phyloP scores from a whole-genome alignment of 92 coral and sea anemone species.

The Blastomussa wellsi region DNA sequence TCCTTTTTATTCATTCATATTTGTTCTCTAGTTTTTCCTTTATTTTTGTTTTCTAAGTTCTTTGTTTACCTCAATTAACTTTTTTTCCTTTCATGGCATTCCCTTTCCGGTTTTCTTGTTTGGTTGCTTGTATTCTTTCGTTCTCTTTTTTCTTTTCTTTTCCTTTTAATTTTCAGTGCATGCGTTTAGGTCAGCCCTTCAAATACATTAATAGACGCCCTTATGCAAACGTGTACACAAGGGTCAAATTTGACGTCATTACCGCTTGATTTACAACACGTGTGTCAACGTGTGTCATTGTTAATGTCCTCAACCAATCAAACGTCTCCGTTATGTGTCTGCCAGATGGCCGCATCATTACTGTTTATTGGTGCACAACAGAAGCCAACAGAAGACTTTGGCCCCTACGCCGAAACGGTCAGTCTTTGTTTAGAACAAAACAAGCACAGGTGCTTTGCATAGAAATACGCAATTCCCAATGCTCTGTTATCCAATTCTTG shows the following conservation, averaged over 20 bases:
- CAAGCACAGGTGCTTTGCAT: conserved; percentile 16
- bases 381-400: conserved; percentile 1
- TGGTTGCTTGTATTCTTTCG: neutral
- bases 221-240: no score
- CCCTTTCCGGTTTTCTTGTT: no score
- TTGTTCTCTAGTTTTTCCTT: no score
- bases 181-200: no score
- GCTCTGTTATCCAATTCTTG: neutral
- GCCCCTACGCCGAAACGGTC: neutral
- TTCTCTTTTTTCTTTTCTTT: neutral
- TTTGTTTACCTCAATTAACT: no score
- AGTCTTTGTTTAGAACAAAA: conserved; percentile 7
- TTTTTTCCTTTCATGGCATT: no score
- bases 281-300: conserved; percentile 36
- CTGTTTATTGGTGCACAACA: conserved; percentile 1
- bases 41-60: no score
- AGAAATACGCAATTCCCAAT: neutral
- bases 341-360: conserved; percentile 36
- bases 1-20: no score
- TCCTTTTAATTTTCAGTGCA: neutral
- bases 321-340: neutral
- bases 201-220: no score
- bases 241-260: conserved; percentile 25
- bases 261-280: conserved; percentile 25
- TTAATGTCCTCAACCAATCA: conserved; percentile 14